phyloP scores from a whole-genome alignment of 2,888 invertebrate species.

The Catonia carolina region DNA sequence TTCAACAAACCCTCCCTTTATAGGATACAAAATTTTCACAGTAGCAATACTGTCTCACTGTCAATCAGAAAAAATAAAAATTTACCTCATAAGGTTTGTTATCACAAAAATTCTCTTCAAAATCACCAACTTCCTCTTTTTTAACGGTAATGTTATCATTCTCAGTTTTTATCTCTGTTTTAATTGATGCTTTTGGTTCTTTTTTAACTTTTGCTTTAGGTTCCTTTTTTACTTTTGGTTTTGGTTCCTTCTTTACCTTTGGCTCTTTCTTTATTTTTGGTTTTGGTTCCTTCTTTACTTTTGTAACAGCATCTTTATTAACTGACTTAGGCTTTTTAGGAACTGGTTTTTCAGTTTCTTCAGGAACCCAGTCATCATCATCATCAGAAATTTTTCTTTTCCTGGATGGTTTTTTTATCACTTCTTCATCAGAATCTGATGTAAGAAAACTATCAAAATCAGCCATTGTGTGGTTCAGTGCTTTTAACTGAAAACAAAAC shows the following conservation, averaged over 20 bases:
- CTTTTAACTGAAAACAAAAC: no score
- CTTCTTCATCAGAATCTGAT: constrained; percentile 10
- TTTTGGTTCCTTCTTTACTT: constrained; percentile 18
- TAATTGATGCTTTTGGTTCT: constrained; percentile 17
- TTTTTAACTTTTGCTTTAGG: constrained; percentile 18
- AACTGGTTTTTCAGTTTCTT: constrained; percentile 18
- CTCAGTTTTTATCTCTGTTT: constrained; percentile 5
- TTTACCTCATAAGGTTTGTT: neutral
- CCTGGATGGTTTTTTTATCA: constrained; percentile 1
- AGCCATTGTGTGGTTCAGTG: no score
- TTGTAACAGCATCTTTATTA: constrained; percentile 18
- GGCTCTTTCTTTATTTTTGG: constrained; percentile 13
- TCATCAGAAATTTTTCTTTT: constrained; percentile 9
- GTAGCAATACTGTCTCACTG: neutral
- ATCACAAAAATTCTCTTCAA: neutral
- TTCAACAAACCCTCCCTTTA: no score
- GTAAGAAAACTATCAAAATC: constrained; percentile 16
- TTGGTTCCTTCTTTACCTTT: constrained; percentile 17
- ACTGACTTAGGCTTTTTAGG: neutral
- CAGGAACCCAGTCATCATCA: constrained; percentile 22
- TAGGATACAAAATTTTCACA: neutral
- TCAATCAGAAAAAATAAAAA: neutral
- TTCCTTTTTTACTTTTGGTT: constrained; percentile 19
- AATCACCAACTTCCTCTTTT: constrained; percentile 10
- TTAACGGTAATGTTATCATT: constrained; percentile 3